Evolutionary conservation across 2,888 invertebrate species (phyloP).

Genomic region (Chymomyza amoena): DNA sequence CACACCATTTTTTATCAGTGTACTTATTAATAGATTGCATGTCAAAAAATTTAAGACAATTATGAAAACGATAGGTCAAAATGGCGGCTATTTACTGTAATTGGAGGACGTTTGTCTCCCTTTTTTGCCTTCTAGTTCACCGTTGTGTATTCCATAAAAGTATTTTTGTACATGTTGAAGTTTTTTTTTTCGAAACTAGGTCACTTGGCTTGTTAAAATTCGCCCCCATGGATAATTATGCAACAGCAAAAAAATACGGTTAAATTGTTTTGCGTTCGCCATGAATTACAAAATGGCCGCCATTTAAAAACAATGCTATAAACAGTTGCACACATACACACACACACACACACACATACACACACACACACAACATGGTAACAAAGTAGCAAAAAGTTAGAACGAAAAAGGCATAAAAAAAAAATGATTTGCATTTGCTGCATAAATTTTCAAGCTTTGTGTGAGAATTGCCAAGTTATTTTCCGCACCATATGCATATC

Average conservation of each 20-base stretch:
- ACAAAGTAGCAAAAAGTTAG: not conserved
- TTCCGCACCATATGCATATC: not conserved
- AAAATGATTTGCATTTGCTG: constrained; percentile 9
- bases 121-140: not conserved
- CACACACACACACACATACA: not conserved
- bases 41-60: too few species aligned
- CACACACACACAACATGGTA: not conserved
- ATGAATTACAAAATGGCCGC: constrained; percentile 48
- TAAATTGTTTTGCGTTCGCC: constrained; percentile 45
- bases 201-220: constrained; percentile 14
- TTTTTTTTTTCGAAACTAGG: constrained; percentile 12
- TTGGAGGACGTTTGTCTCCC: constrained; percentile 1
- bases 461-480: not conserved
- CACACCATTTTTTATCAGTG: too few species aligned
- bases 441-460: not conserved
- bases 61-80: too few species aligned
- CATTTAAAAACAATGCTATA: constrained; percentile 37
- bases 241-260: constrained; percentile 45
- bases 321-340: constrained; percentile 1
- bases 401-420: not conserved
- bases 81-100: too few species aligned
- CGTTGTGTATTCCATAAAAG: not conserved
- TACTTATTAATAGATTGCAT: too few species aligned
- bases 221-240: constrained; percentile 58
- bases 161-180: not conserved